Conservation (phyloP, 2,797 vertebrate species). For the Diglossa cyanea region DNA sequence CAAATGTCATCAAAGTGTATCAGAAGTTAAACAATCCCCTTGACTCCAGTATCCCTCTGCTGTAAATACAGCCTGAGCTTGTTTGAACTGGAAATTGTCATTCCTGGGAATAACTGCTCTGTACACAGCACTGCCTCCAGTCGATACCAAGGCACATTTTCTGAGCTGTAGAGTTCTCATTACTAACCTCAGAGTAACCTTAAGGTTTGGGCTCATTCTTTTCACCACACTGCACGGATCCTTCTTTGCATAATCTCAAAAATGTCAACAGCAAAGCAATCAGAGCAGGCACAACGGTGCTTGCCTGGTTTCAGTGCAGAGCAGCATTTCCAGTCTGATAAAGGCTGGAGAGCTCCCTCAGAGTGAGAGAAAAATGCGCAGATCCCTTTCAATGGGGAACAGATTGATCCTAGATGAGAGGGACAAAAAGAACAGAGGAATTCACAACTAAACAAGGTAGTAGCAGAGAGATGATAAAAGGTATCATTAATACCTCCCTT, state of each 20-base stretch:
- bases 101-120: conserved; percentile 8
- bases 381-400: background rate
- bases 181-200: background rate
- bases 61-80: conserved; percentile 13
- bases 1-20: conserved; percentile 48
- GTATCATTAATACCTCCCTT: background rate
- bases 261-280: background rate
- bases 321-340: background rate
- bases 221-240: background rate
- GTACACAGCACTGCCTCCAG: background rate
- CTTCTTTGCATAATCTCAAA: background rate
- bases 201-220: background rate
- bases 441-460: background rate
- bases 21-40: conserved; percentile 28
- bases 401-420: background rate
- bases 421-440: background rate
- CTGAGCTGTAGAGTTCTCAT: background rate
- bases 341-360: background rate
- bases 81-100: conserved; percentile 38
- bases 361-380: background rate
- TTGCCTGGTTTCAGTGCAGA: background rate
- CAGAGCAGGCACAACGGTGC: background rate
- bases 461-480: background rate
- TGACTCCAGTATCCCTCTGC: background rate
- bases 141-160: background rate